These are phyloP conservation scores for Trissoscelio sp. DNA, from an alignment of 2,888 invertebrate genomes.

Conservation along the genomic window DNA sequence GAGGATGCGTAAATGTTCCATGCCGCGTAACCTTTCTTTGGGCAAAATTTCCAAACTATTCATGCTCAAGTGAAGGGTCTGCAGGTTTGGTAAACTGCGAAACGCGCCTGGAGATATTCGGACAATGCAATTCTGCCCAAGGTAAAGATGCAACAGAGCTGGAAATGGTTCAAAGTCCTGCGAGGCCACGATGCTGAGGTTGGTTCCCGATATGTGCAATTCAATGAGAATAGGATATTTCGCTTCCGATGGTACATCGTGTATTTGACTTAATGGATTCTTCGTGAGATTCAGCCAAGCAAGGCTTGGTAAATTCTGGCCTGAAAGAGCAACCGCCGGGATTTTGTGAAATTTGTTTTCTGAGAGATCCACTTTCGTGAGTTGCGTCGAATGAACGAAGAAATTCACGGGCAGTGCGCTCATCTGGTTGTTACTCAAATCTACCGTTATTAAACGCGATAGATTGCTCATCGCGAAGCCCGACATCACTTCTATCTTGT, in stretches of 20 bases:
- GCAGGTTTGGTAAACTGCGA: conserved; percentile 89
- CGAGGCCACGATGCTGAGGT: conserved; percentile 92
- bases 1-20: conserved; percentile 89
- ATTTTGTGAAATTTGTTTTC: conserved; percentile 92
- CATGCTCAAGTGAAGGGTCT: conserved; percentile 91
- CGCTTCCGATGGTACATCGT: conserved; percentile 87
- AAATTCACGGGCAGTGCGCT: conserved; percentile 92
- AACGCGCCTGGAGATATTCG: conserved; percentile 94
- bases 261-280: conserved; percentile 91
- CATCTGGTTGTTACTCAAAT: conserved; percentile 90
- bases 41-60: conserved; percentile 93
- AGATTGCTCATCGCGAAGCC: conserved; percentile 92
- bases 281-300: conserved; percentile 92
- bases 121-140: conserved; percentile 90
- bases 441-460: conserved; percentile 89
- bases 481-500: conserved; percentile 89
- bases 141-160: conserved; percentile 89
- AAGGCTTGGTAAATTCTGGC: conserved; percentile 89
- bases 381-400: conserved; percentile 88
- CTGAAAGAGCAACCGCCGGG: conserved; percentile 90
- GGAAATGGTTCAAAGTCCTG: conserved; percentile 94
- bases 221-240: conserved; percentile 92
- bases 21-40: conserved; percentile 92
- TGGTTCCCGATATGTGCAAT: conserved; percentile 91
- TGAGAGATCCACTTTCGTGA: conserved; percentile 91